phyloP scores from a whole-genome alignment of 2,888 invertebrate species.

The Callyntrura guangdongensis region DNA sequence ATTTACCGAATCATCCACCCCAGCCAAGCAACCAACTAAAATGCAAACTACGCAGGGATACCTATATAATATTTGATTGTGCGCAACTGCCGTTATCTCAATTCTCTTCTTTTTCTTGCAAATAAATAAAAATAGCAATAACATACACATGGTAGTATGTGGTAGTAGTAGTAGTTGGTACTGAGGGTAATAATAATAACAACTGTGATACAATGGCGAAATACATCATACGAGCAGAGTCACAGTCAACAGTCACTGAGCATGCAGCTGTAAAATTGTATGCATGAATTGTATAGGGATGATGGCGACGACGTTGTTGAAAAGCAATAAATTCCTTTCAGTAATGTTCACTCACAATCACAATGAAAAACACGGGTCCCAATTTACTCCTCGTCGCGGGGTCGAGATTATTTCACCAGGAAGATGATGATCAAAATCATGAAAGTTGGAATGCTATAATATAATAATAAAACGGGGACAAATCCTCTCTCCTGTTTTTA shows the following conservation, averaged over 20 bases:
- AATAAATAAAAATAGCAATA: conserved; percentile 59
- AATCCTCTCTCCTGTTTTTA: not conserved
- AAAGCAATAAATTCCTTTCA: conserved; percentile 60
- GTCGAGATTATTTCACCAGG: conserved; percentile 37
- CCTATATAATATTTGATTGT: conserved; percentile 20
- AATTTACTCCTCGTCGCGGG: conserved; percentile 9
- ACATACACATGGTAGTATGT: no score
- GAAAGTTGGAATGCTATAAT: conserved; percentile 52
- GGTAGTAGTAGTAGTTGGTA: conserved; percentile 21
- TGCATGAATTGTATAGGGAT: conserved; percentile 2
- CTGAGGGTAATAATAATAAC: not conserved
- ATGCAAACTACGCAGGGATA: conserved; percentile 1
- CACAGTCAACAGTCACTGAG: not conserved
- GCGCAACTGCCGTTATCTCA: conserved; percentile 60
- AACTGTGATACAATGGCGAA: conserved; percentile 25
- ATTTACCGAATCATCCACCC: conserved; percentile 57
- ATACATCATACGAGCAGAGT: conserved; percentile 29
- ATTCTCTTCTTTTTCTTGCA: conserved; percentile 57
- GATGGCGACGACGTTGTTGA: conserved; percentile 51
- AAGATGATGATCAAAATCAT: conserved; percentile 43
- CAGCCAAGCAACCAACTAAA: conserved; percentile 11
- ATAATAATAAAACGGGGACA: conserved; percentile 58
- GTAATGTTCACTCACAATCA: conserved; percentile 45
- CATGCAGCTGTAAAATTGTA: conserved; percentile 47
- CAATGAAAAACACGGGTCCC: conserved; percentile 39